Evolutionary conservation across 2,113 vertebrate genomes (phyloP), one percentile per base, ranked within the genome.

Genomic region (Trichomycterus rosablanca): DNA sequence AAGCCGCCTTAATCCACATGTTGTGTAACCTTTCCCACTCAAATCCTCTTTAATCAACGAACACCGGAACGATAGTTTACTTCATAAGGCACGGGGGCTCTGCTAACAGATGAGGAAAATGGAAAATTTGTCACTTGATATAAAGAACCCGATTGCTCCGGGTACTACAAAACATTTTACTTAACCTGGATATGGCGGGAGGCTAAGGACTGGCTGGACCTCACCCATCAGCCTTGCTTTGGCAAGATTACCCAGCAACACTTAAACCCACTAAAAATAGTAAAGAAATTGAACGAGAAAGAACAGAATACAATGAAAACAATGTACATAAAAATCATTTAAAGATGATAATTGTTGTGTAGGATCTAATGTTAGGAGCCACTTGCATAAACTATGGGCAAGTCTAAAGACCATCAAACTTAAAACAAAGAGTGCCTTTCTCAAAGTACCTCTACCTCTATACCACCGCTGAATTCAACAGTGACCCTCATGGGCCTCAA

Each of bases 1-100:
- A 60, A 49, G 32, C 12, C 15, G 30, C 35, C 52, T 42, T 59
- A 66, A 69, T 69, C 58, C 66, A 57, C 32, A 18, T 8, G 69
- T 66, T 62, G 55, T 66, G 57, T 59, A 62, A 75, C 63, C 67
- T 70, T 54, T 63, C 19, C 55, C 51, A 52, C 51, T 54, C 63
- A 70, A 72, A 73, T 60, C 62, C 60, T 56, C 43, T 55, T 51
- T 75, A 68, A 76, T 71, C 50, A 76, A 66, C 40, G 43, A 54
- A 67, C 20, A 64, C 39, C 26, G 37, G 22, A 61, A 58, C 58
- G 37, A 76, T 23, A 45, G 65, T 53, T 71, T 63, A 57, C 54
- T 73, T 71, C 48, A 67, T 73, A 70, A 72, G 59, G 42, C 50
- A 48, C 30, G 40, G 66, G 55, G 63, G 58, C 58, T 60, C 59